Evolutionary conservation across 2,113 vertebrate genomes (phyloP).

Genomic region (Procavia capensis): DNA sequence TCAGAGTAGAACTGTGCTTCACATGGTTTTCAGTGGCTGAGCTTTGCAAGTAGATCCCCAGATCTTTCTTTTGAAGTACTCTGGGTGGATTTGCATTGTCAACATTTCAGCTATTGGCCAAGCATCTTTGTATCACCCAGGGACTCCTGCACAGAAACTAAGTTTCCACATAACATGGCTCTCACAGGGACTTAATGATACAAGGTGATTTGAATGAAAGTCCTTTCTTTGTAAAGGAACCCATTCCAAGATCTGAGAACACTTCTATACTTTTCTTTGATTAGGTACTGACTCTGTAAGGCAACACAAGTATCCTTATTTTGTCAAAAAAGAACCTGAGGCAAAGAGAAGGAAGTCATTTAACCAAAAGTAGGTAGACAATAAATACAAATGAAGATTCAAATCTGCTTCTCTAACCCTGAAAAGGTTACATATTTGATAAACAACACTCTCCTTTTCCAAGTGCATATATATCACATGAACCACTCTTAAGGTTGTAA

Average conservation of each 20-base stretch:
- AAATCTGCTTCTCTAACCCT: not conserved
- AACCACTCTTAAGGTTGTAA: constrained; percentile 56
- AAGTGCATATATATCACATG: constrained; percentile 24
- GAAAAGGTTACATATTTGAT: not conserved
- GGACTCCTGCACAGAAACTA: not conserved
- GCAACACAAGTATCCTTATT: not conserved
- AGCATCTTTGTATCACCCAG: not conserved
- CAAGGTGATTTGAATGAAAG: not conserved
- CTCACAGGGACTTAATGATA: not conserved
- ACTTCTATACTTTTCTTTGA: not conserved
- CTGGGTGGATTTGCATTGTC: not conserved
- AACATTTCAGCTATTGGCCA: not conserved
- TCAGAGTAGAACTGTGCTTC: not conserved
- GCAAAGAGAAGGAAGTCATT: not conserved
- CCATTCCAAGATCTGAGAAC: not conserved
- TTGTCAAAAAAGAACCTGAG: not conserved
- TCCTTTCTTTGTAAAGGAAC: not conserved
- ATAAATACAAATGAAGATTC: constrained; percentile 26
- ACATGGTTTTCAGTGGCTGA: not conserved
- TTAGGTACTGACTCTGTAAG: not conserved
- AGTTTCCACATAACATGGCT: not conserved
- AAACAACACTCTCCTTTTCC: constrained; percentile 58
- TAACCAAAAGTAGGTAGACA: not conserved
- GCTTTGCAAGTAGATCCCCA: not conserved
- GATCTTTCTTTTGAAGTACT: not conserved